Evolutionary conservation across 2,113 vertebrate species (phyloP).

Genomic region (Aldabrachelys gigantea): DNA sequence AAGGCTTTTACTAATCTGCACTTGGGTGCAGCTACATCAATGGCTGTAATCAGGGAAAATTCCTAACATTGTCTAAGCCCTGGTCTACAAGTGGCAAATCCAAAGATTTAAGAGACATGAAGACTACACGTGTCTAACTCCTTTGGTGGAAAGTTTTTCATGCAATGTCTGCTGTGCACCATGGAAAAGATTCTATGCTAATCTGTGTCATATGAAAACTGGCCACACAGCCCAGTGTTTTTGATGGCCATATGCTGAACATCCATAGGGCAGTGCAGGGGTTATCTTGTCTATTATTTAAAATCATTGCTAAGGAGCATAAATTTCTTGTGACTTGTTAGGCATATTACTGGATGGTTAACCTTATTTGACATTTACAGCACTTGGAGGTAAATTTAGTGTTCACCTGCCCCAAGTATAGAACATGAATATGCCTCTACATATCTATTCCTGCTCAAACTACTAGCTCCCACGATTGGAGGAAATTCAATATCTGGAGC

Average conservation of each 20-base stretch:
- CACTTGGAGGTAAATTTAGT: constrained; percentile 53
- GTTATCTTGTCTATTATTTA: constrained; percentile 15
- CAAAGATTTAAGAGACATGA: not conserved
- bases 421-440: constrained; percentile 28
- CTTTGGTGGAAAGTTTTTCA: not conserved
- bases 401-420: constrained; percentile 45
- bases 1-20: constrained; percentile 1
- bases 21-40: not conserved
- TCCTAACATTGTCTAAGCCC: not conserved
- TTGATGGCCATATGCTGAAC: constrained; percentile 12
- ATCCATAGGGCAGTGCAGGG: constrained; percentile 4
- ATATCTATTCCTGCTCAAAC: constrained; percentile 32
- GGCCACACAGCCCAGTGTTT: not conserved
- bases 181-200: not conserved
- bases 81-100: not conserved
- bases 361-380: constrained; percentile 62
- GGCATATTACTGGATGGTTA: constrained; percentile 18
- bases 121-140: not conserved
- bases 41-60: constrained; percentile 16
- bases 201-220: not conserved
- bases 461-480: not conserved
- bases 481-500: constrained; percentile 17
- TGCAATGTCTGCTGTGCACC: constrained; percentile 36
- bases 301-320: constrained; percentile 10
- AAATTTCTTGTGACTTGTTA: constrained; percentile 19